phyloP scores from a whole-genome alignment of 2,888 invertebrate species.

The Xiphydria camelus region DNA sequence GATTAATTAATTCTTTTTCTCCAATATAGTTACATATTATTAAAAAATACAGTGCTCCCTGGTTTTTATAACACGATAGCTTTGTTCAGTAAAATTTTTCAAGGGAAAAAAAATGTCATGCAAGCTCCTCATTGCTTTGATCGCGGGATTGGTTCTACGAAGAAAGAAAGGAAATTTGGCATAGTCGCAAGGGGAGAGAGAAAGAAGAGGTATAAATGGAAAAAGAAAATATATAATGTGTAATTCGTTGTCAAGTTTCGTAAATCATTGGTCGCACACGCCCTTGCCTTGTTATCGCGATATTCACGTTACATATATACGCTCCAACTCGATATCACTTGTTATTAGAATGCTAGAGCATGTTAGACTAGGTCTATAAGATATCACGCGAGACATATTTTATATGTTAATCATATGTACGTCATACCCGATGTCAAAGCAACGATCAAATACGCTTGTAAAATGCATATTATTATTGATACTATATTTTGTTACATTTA shows the following conservation, averaged over 20 bases:
- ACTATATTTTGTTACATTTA: constrained; percentile 57
- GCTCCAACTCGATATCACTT: neutral
- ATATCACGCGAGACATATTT: constrained; percentile 19
- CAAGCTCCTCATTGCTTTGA: too few relatives aligned
- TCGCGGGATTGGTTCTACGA: too few relatives aligned
- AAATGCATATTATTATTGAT: constrained; percentile 53
- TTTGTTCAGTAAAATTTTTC: too few relatives aligned
- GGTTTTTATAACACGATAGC: too few relatives aligned
- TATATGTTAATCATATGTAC: constrained; percentile 25
- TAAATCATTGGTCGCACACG: constrained; percentile 21
- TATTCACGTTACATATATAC: constrained; percentile 2
- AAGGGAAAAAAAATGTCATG: too few relatives aligned
- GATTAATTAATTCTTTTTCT: too few relatives aligned
- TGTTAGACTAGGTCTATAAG: constrained; percentile 26
- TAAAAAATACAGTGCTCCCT: too few relatives aligned
- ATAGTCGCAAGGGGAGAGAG: constrained; percentile 4
- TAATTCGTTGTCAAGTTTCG: constrained; percentile 17
- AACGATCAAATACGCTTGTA: constrained; percentile 59
- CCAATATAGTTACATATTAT: too few relatives aligned
- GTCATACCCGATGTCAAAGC: constrained; percentile 53
- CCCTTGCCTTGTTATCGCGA: constrained; percentile 16
- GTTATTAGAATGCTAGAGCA: constrained; percentile 6
- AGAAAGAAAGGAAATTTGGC: too few relatives aligned
- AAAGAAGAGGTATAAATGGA: constrained; percentile 7
- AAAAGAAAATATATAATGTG: constrained; percentile 14